phyloP scores from a whole-genome alignment of 2,888 invertebrate species.

The Osmoderma eremita region DNA sequence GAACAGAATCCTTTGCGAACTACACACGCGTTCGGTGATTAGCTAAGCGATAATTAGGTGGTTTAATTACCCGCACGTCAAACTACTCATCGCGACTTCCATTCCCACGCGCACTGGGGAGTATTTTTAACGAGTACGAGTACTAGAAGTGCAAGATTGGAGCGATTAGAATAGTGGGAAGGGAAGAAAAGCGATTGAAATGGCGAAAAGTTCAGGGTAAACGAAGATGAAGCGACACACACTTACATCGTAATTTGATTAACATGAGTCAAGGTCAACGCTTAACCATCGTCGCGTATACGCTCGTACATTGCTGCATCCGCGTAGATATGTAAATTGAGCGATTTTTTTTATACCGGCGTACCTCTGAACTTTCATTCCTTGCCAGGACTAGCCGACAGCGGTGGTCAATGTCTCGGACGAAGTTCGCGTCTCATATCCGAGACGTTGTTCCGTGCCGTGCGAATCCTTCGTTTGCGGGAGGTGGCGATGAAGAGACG shows the following conservation, averaged over 20 bases:
- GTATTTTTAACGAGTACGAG: not conserved
- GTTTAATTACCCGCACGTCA: not conserved
- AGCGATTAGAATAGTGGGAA: too few relatives aligned
- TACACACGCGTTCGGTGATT: conserved; percentile 5
- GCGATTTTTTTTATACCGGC: conserved; percentile 20
- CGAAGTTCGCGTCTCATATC: too few relatives aligned
- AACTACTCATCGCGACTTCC: conserved; percentile 15
- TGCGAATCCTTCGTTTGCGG: not conserved
- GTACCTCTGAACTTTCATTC: conserved; percentile 37
- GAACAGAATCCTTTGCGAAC: not conserved
- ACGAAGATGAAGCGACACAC: conserved; percentile 17
- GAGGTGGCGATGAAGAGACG: too few relatives aligned
- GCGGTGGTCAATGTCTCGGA: conserved; percentile 23
- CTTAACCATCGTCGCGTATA: conserved; percentile 21
- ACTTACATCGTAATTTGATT: conserved; percentile 32
- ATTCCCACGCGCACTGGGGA: conserved; percentile 4
- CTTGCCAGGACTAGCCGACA: conserved; percentile 3
- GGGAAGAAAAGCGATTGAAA: too few relatives aligned
- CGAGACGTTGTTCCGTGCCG: not conserved
- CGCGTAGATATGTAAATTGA: conserved; percentile 29
- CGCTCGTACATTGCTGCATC: too few relatives aligned
- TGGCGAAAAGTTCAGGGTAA: not conserved
- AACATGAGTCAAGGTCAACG: conserved; percentile 33
- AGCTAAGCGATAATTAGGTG: conserved; percentile 11
- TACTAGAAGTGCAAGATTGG: not conserved